phyloP scores from a whole-genome alignment of 2,888 invertebrate species.

The Ichneumon xanthorius region DNA sequence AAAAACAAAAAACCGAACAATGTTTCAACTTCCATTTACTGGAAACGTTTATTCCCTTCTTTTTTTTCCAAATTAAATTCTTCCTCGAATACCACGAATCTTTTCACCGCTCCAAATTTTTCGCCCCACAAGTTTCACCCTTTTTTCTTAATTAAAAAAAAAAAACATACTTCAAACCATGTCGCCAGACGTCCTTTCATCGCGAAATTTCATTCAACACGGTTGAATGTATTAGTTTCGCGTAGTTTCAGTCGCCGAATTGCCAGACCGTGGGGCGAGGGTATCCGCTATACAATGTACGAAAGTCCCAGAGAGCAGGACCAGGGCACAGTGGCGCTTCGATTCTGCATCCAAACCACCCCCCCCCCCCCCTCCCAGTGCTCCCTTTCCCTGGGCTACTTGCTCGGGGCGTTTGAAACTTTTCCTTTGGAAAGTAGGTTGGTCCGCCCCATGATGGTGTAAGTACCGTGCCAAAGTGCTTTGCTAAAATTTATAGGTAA shows the following conservation, averaged over 20 bases:
- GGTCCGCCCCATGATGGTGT: slow-evolving; percentile 35
- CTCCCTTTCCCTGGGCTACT: slow-evolving; percentile 18
- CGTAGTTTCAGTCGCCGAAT: slow-evolving; percentile 36
- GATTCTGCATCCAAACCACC: not conserved
- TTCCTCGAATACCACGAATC: not conserved
- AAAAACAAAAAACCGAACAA: not conserved
- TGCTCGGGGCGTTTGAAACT: slow-evolving; percentile 59
- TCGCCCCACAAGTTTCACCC: not conserved
- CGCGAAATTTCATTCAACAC: slow-evolving; percentile 46
- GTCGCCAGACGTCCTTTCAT: slow-evolving; percentile 36
- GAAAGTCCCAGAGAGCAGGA: slow-evolving; percentile 33
- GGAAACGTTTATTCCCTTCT: not conserved
- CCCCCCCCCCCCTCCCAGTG: not conserved
- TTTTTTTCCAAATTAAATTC: not conserved
- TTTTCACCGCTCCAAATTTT: not conserved
- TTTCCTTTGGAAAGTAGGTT: slow-evolving; percentile 44
- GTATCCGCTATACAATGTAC: slow-evolving; percentile 23
- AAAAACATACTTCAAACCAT: not conserved
- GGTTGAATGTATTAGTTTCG: slow-evolving; percentile 52
- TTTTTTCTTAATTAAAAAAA: too few relatives aligned
- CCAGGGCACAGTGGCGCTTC: slow-evolving; percentile 1
- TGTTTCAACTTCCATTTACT: not conserved
- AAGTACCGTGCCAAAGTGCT: slow-evolving; percentile 55
- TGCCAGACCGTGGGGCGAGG: slow-evolving; percentile 10
- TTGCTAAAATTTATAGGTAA: slow-evolving; percentile 60